Conservation (phyloP, 2,797 vertebrate genomes). For the Gymnodraco acuticeps region DNA sequence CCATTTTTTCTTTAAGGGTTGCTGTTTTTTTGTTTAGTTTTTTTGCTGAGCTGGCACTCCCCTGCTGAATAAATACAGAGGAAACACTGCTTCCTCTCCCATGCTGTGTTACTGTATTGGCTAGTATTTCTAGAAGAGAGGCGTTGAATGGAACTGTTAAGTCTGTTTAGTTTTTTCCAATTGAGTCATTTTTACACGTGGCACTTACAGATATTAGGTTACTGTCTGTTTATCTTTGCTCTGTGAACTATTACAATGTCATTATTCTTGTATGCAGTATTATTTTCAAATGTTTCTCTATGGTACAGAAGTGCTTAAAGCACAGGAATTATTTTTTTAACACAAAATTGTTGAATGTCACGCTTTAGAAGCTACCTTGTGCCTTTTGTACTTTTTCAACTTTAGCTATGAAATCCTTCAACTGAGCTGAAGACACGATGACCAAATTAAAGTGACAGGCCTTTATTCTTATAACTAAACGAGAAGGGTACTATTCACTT, state of each 20-base stretch:
- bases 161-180: conserved; percentile 23
- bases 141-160: conserved; percentile 29
- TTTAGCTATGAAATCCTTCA: conserved; percentile 21
- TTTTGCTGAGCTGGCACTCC: conserved; percentile 13
- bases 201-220: conserved; percentile 5
- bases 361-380: conserved; percentile 10
- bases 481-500: background rate
- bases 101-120: conserved; percentile 7
- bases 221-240: conserved; percentile 10
- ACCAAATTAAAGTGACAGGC: background rate
- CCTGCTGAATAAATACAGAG: conserved; percentile 34
- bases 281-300: conserved; percentile 2
- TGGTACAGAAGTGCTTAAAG: too few species aligned
- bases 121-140: conserved; percentile 32
- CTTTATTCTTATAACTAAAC: conserved; percentile 2
- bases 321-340: too few species aligned
- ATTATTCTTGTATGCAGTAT: background rate
- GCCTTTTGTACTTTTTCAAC: conserved; percentile 23
- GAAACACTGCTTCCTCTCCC: background rate
- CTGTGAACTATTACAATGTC: conserved; percentile 8
- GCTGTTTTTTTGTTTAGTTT: background rate
- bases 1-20: conserved; percentile 13
- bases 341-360: background rate
- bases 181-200: conserved; percentile 16
- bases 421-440: background rate